phyloP scores from a whole-genome alignment of 2,113 vertebrate species.

The Turnix velox region DNA sequence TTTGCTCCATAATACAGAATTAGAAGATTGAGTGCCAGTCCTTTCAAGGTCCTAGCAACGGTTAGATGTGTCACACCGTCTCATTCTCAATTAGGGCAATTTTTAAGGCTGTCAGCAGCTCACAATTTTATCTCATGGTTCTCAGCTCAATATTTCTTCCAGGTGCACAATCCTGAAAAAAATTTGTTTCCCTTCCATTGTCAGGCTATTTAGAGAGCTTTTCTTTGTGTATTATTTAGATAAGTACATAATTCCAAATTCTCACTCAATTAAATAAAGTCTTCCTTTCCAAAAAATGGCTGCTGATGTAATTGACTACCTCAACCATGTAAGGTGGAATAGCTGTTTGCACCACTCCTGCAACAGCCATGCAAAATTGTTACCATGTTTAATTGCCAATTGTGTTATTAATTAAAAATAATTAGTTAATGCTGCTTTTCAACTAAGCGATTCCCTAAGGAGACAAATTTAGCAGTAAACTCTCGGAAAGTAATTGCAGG shows the following conservation, averaged over 20 bases:
- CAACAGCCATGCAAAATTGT: not conserved
- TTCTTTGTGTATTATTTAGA: not conserved
- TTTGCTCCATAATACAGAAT: conserved; percentile 56
- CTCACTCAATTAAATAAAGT: not conserved
- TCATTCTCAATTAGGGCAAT: conserved; percentile 39
- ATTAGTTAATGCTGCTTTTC: not conserved
- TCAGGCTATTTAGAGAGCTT: not conserved
- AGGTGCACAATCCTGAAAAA: not conserved
- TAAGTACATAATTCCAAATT: not conserved
- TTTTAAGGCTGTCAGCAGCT: conserved; percentile 48
- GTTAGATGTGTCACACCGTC: conserved; percentile 28
- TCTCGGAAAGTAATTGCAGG: not conserved
- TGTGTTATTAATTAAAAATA: not conserved
- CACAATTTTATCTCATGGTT: conserved; percentile 11
- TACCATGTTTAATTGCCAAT: not conserved
- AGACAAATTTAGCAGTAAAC: not conserved
- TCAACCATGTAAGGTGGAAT: not conserved
- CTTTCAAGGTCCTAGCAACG: conserved; percentile 8
- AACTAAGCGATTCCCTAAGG: not conserved
- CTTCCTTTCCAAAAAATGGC: not conserved
- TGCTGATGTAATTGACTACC: not conserved
- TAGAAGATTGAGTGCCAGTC: conserved; percentile 41
- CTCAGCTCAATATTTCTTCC: conserved; percentile 32
- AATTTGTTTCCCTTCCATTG: not conserved
- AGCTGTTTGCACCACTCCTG: not conserved